Percentiles rank a stretch among this genome's conserved stretches.
Evolutionary conservation across 2,888 invertebrate genomes (phyloP).

Genomic region (Syrphus vitripennis): DNA sequence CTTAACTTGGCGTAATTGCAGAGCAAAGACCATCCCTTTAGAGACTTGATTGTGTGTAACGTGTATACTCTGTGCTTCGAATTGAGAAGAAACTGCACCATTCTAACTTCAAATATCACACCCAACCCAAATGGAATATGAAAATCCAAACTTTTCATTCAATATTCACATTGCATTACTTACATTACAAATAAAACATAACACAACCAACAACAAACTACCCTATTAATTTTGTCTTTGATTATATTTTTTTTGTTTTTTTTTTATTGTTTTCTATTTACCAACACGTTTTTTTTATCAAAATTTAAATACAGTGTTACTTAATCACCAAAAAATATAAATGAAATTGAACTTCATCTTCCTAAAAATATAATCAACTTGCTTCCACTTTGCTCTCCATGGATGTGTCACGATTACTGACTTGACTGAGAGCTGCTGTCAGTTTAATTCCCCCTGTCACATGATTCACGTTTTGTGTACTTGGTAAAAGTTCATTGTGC

Average conservation of each 20-base stretch:
- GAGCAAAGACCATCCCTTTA: constrained; percentile 52
- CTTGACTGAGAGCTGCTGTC: constrained; percentile 68
- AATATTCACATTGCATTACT: constrained; percentile 65
- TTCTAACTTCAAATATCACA: constrained; percentile 35
- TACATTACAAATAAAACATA: constrained; percentile 71
- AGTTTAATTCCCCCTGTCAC: constrained; percentile 57
- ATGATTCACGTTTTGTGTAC: constrained; percentile 65
- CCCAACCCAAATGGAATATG: constrained; percentile 52
- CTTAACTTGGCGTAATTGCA: constrained; percentile 36
- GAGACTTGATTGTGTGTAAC: constrained; percentile 2
- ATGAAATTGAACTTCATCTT: constrained; percentile 56
- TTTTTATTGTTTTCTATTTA: constrained; percentile 65
- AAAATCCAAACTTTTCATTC: constrained; percentile 44
- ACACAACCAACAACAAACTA: constrained; percentile 71
- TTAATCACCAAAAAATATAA: constrained; percentile 66
- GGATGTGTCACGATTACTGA: constrained; percentile 70
- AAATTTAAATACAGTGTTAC: constrained; percentile 56
- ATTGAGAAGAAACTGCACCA: constrained; percentile 37
- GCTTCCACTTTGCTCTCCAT: constrained; percentile 58
- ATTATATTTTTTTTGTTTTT: constrained; percentile 33
- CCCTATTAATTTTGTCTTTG: constrained; percentile 53
- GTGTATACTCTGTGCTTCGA: constrained; percentile 37
- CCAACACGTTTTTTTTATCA: constrained; percentile 54
- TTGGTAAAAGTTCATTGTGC: background rate
- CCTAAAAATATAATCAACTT: constrained; percentile 64